phyloP scores from a whole-genome alignment of 2,797 vertebrate genomes.

The Cossypha caffra region DNA sequence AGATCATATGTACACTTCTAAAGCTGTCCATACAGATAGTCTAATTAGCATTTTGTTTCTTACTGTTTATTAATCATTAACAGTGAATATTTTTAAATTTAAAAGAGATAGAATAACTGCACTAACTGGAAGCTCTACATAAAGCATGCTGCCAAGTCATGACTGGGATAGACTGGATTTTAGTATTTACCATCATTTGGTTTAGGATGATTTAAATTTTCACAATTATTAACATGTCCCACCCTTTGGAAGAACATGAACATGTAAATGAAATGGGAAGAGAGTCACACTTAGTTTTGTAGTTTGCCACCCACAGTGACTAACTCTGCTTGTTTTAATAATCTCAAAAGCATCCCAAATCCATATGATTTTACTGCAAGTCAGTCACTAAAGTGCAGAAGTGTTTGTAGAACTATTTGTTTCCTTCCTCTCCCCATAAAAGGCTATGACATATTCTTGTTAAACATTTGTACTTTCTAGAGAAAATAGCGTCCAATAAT shows the following conservation, averaged over 20 bases:
- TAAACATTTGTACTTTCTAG: background rate
- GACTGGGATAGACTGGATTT: background rate
- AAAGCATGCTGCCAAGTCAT: background rate
- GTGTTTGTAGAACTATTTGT: background rate
- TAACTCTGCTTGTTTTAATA: background rate
- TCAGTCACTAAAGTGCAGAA: background rate
- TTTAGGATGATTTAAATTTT: background rate
- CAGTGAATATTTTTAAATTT: background rate
- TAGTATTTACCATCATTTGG: background rate
- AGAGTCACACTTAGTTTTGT: background rate
- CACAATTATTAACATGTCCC: background rate
- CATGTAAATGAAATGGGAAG: background rate
- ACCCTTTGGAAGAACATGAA: background rate
- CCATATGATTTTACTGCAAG: background rate
- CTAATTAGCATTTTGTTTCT: background rate
- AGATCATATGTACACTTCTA: background rate
- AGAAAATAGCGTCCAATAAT: background rate
- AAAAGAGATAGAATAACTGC: background rate
- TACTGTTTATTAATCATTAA: background rate
- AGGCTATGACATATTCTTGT: background rate
- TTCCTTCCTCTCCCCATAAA: background rate
- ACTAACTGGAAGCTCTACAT: background rate
- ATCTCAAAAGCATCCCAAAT: background rate
- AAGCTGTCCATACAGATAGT: background rate
- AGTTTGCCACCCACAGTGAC: background rate